Percentiles rank a stretch among this genome's conserved stretches.
phyloP scores from a whole-genome alignment of 2,113 vertebrate species.

The Pelmatolapia mariae region DNA sequence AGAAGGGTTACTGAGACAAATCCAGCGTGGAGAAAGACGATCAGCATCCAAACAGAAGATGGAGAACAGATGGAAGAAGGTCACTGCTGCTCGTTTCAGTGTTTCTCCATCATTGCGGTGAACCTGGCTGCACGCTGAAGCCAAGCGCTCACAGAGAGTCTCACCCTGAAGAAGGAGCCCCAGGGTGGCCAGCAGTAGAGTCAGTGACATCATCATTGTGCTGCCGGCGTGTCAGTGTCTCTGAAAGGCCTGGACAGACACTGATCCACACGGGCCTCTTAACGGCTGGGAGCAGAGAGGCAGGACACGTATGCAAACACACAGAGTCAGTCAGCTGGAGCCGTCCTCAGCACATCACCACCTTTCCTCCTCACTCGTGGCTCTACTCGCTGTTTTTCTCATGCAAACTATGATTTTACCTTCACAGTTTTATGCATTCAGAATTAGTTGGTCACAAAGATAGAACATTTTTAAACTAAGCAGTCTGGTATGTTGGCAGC shows the following conservation, averaged over 20 bases:
- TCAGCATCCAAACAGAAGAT: not conserved
- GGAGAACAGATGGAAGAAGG: not conserved
- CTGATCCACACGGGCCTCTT: not conserved
- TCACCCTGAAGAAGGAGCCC: constrained; percentile 4
- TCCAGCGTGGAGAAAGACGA: not conserved
- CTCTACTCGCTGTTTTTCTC: rapidly evolving
- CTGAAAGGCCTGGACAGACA: not conserved
- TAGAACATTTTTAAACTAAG: no score
- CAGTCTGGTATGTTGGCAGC: no score
- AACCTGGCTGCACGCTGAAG: not conserved
- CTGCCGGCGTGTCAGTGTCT: not conserved
- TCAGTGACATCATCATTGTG: not conserved
- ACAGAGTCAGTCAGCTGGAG: not conserved
- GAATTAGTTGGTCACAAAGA: no score
- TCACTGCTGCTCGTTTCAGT: not conserved
- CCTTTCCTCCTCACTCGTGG: not conserved
- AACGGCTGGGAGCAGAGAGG: not conserved
- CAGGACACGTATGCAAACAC: not conserved
- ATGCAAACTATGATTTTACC: no score
- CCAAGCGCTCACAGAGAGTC: not conserved
- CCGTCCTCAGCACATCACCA: not conserved
- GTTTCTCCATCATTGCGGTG: not conserved
- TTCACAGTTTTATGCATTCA: no score
- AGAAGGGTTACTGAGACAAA: not conserved
- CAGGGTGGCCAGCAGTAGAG: not conserved